Evolutionary conservation across 2,797 vertebrate genomes (phyloP).

Genomic region (Lutjanus argentimaculatus): DNA sequence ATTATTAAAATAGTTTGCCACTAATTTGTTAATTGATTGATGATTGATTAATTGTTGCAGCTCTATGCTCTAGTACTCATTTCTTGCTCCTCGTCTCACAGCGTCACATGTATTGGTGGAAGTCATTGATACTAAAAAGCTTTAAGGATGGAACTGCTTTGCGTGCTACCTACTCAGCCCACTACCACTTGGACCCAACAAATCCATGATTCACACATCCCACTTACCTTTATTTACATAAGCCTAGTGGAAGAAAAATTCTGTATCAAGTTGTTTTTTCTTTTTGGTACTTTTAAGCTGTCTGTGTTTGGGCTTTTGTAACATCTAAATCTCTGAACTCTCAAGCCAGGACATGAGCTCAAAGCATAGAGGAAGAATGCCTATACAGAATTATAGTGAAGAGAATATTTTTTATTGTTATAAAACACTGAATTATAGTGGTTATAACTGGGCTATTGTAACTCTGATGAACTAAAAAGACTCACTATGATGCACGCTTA

Average conservation of each 20-base stretch:
- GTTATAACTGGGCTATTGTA: background rate
- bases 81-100: background rate
- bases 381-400: background rate
- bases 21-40: too few relatives aligned
- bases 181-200: slow-evolving; percentile 18
- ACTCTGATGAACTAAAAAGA: background rate
- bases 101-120: background rate
- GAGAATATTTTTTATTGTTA: background rate
- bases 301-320: too few relatives aligned
- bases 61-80: background rate
- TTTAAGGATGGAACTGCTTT: slow-evolving; percentile 10
- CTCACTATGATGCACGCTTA: background rate
- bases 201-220: slow-evolving; percentile 34
- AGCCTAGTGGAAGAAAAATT: background rate
- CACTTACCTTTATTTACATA: slow-evolving; percentile 37
- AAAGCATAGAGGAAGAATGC: background rate
- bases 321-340: too few relatives aligned
- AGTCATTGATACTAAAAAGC: slow-evolving; percentile 3
- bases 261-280: background rate
- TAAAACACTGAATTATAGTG: background rate
- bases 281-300: background rate
- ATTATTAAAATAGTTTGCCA: too few relatives aligned
- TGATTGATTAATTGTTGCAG: too few relatives aligned
- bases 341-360: too few relatives aligned
- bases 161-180: slow-evolving; percentile 20